These are phyloP conservation scores for Camponotus floridanus DNA, from an alignment of 1,140 invertebrate species.

Conservation along the genomic window DNA sequence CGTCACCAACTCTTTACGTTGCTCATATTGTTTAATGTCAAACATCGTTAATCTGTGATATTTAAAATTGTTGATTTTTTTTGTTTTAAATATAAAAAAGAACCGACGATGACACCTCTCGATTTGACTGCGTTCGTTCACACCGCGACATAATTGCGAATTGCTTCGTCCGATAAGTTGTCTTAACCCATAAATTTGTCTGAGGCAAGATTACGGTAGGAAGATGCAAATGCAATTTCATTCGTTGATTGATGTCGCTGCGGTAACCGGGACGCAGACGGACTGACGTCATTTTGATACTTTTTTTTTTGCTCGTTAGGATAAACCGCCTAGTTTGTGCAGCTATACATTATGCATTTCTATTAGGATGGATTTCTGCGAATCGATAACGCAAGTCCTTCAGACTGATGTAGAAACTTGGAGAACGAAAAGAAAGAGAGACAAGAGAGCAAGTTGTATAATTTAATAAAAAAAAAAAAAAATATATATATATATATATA, in stretches of 20 bases:
- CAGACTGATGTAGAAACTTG: not conserved
- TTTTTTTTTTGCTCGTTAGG: constrained; percentile 15
- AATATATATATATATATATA: no score
- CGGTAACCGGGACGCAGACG: constrained; percentile 66
- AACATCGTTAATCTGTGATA: not conserved
- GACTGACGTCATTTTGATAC: constrained; percentile 57
- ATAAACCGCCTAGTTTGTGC: constrained; percentile 24
- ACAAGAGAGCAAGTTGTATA: no score
- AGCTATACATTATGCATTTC: constrained; percentile 30
- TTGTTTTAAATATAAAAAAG: not conserved
- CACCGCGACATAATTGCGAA: constrained; percentile 50
- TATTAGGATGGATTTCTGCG: constrained; percentile 11
- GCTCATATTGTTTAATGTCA: not conserved
- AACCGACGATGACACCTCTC: not conserved
- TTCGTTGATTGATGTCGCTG: constrained; percentile 77
- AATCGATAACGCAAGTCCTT: constrained; percentile 17
- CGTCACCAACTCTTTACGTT: not conserved
- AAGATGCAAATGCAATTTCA: constrained; percentile 78
- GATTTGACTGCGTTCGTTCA: not conserved
- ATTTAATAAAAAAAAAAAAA: no score
- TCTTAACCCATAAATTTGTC: constrained; percentile 54
- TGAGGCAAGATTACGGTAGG: constrained; percentile 35
- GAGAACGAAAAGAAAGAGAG: not conserved
- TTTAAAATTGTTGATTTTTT: not conserved
- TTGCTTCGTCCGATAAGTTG: constrained; percentile 67